Evolutionary conservation across 2,113 vertebrate species (phyloP).

Genomic region (Manacus vitellinus): DNA sequence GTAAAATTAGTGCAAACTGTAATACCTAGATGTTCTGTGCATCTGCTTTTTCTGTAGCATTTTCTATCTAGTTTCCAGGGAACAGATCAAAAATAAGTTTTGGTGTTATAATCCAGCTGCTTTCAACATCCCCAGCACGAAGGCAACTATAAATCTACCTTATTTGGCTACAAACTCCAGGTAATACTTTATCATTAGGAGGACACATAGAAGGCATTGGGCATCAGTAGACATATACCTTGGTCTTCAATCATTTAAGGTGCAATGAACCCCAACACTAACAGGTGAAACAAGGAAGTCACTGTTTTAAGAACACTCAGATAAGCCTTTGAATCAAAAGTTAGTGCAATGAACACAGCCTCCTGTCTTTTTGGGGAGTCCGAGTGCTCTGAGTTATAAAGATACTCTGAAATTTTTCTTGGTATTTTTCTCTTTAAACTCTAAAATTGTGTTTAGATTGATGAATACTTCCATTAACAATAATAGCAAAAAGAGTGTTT

Average conservation of each 20-base stretch:
- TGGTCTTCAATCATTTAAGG: background rate
- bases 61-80: background rate
- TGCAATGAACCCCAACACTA: background rate
- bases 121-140: background rate
- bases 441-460: background rate
- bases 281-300: background rate
- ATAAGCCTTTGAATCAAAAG: background rate
- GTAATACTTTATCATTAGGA: background rate
- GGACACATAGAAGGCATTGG: background rate
- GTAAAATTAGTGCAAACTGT: background rate
- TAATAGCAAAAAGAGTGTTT: background rate
- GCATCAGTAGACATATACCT: background rate
- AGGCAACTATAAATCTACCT: background rate
- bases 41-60: background rate
- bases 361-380: background rate
- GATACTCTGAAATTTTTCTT: background rate
- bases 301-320: background rate
- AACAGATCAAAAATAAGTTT: background rate
- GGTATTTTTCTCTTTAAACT: background rate
- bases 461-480: background rate
- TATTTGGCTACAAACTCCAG: background rate
- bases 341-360: background rate
- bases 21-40: background rate
- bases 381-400: background rate
- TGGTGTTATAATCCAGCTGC: background rate